Evolutionary conservation across 2,888 invertebrate species (phyloP).

Genomic region (Heteromyza rotundicornis): DNA sequence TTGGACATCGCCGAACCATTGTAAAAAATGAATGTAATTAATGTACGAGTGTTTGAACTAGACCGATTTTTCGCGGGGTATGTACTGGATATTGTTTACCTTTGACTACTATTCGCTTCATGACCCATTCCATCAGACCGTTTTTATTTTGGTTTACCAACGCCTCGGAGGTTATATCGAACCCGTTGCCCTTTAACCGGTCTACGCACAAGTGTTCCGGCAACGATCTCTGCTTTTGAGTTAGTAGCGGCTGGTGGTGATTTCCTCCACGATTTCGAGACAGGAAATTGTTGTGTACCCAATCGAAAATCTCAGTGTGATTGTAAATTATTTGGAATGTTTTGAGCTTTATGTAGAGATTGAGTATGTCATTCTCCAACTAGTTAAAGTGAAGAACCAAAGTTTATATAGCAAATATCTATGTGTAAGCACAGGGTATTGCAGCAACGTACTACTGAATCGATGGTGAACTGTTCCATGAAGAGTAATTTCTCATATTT

Average conservation of each 20-base stretch:
- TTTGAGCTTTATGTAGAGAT: constrained; percentile 73
- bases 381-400: constrained; percentile 27
- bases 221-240: constrained; percentile 45
- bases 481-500: constrained; percentile 67
- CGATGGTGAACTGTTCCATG: constrained; percentile 68
- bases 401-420: not conserved
- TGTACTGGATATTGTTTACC: no score
- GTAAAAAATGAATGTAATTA: no score
- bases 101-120: constrained; percentile 69
- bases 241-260: constrained; percentile 42
- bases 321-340: constrained; percentile 74
- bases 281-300: constrained; percentile 67
- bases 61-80: no score
- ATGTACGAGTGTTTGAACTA: no score
- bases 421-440: not conserved
- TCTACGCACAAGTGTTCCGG: constrained; percentile 42
- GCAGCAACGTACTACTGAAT: constrained; percentile 63
- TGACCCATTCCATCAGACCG: constrained; percentile 62
- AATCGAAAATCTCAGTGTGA: constrained; percentile 68
- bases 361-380: constrained; percentile 68
- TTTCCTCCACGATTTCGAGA: constrained; percentile 56
- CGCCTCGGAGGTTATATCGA: not conserved
- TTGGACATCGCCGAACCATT: no score
- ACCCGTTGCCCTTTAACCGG: no score
- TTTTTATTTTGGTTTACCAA: constrained; percentile 30